Evolutionary conservation across 2,797 vertebrate genomes (phyloP).

Genomic region (Anabas testudineus): DNA sequence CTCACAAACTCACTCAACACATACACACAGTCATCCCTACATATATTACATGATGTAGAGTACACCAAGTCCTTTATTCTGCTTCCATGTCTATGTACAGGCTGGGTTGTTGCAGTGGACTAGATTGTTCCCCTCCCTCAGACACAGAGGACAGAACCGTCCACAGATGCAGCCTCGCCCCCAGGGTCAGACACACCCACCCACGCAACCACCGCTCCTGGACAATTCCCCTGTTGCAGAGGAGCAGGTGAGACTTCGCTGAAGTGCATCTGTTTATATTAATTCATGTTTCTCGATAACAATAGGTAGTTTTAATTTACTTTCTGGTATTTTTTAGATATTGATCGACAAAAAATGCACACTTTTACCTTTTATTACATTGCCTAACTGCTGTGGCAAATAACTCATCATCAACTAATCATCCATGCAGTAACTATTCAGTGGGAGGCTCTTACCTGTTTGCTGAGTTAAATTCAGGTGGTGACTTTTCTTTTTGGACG

Average conservation of each 20-base stretch:
- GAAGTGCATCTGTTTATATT: conserved; percentile 6
- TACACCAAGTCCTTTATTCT: not conserved
- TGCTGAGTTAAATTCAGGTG: no score
- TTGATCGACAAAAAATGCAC: conserved; percentile 10
- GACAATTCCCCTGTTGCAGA: conserved; percentile 87
- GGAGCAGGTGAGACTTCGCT: conserved; percentile 88
- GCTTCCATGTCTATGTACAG: conserved; percentile 66
- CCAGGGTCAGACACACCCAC: conserved; percentile 81
- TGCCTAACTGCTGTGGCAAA: no score
- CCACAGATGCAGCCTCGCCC: conserved; percentile 82
- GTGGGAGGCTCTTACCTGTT: no score
- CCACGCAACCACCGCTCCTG: conserved; percentile 68
- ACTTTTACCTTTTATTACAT: no score
- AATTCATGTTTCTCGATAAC: not conserved
- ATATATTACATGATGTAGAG: not conserved
- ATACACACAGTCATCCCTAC: no score
- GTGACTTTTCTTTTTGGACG: no score
- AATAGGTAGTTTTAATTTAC: not conserved
- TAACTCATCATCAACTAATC: no score
- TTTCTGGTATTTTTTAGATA: conserved; percentile 3
- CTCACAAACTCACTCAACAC: no score
- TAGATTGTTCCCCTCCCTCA: conserved; percentile 90
- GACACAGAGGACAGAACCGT: conserved; percentile 86
- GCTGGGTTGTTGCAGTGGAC: conserved; percentile 93
- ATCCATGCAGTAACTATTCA: no score